Evolutionary conservation across 2,113 vertebrate genomes (phyloP).

Genomic region (Columba janthina): DNA sequence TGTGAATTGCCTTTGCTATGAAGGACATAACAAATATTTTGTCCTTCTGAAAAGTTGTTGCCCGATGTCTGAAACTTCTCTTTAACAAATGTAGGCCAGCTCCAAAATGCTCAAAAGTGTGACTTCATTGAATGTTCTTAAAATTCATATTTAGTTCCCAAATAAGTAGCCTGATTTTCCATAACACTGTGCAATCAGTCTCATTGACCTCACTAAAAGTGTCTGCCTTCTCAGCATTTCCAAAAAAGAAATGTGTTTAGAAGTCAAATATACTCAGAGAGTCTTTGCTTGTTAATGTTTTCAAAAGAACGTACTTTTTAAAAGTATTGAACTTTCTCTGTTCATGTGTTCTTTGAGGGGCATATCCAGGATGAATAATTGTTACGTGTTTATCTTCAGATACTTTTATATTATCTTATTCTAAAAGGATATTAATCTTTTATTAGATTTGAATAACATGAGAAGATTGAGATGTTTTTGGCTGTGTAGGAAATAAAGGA

Average conservation of each 20-base stretch:
- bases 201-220: constrained; percentile 51
- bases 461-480: constrained; percentile 35
- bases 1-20: not conserved
- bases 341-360: not conserved
- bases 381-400: constrained; percentile 43
- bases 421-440: constrained; percentile 54
- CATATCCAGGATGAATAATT: not conserved
- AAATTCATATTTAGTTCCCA: constrained; percentile 55
- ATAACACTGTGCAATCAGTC: constrained; percentile 59
- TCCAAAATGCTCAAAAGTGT: constrained; percentile 20
- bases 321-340: not conserved
- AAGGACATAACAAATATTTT: not conserved
- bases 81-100: constrained; percentile 40
- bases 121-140: constrained; percentile 26
- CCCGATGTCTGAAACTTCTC: not conserved
- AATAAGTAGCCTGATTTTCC: constrained; percentile 65
- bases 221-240: constrained; percentile 60
- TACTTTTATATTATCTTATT: constrained; percentile 25
- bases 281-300: constrained; percentile 19
- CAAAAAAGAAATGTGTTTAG: constrained; percentile 57
- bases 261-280: constrained; percentile 36
- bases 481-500: not conserved
- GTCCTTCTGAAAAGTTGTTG: constrained; percentile 1
- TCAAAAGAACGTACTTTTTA: constrained; percentile 2
- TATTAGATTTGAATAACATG: constrained; percentile 52